Evolutionary conservation across 1,140 invertebrate genomes (phyloP).

Genomic region (Drosophila melanica): DNA sequence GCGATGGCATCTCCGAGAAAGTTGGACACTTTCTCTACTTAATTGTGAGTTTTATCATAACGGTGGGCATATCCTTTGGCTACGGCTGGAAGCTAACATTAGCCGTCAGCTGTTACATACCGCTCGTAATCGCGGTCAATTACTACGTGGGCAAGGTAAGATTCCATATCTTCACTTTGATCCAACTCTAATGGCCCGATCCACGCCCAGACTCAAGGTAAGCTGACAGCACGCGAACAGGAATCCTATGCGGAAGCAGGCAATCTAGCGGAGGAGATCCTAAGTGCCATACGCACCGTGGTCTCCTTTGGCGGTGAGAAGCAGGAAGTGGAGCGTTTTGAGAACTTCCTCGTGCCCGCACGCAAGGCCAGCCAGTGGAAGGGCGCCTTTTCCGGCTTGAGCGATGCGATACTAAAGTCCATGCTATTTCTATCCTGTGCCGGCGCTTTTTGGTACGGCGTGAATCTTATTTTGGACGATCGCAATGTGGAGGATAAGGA

Average conservation of each 20-base stretch:
- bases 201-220: slow-evolving; percentile 85
- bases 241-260: slow-evolving; percentile 93
- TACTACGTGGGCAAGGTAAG: slow-evolving; percentile 88
- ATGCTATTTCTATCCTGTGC: slow-evolving; percentile 90
- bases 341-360: slow-evolving; percentile 86
- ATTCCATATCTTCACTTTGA: slow-evolving; percentile 87
- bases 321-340: slow-evolving; percentile 88
- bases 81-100: slow-evolving; percentile 93
- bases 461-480: slow-evolving; percentile 87
- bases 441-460: slow-evolving; percentile 93
- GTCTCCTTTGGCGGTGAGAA: slow-evolving; percentile 91
- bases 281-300: slow-evolving; percentile 89
- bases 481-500: slow-evolving; percentile 84
- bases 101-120: slow-evolving; percentile 92
- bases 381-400: slow-evolving; percentile 87
- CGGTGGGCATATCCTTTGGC: slow-evolving; percentile 88
- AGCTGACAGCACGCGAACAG: slow-evolving; percentile 89
- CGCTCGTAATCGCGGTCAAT: slow-evolving; percentile 89
- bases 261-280: slow-evolving; percentile 93
- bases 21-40: slow-evolving; percentile 90
- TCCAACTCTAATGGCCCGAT: background rate
- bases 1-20: slow-evolving; percentile 95
- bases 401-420: slow-evolving; percentile 89
- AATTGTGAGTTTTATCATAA: slow-evolving; percentile 88
- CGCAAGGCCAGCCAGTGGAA: slow-evolving; percentile 87